Percentiles rank a stretch among this genome's conserved stretches.
Evolutionary conservation across 2,797 vertebrate genomes (phyloP).

Genomic region (Tachyglossus aculeatus): DNA sequence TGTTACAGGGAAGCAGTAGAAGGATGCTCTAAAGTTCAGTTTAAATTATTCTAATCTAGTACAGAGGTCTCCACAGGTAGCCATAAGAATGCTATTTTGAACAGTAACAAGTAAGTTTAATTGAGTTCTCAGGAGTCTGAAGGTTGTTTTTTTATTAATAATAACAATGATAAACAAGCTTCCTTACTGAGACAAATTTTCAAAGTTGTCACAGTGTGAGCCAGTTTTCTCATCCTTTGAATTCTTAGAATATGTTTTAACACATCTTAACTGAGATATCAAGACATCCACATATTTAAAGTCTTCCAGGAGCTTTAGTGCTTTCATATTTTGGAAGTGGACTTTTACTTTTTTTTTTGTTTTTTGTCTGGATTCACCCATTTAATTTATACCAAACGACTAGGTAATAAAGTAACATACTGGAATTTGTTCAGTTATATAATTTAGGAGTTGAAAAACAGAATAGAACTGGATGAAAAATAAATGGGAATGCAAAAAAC

Average conservation of each 20-base stretch:
- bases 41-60: not conserved
- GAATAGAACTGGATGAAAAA: not conserved
- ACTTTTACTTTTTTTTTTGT: too few relatives aligned
- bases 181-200: not conserved
- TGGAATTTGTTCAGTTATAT: not conserved
- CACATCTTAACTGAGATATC: not conserved
- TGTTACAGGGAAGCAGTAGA: not conserved
- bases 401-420: not conserved
- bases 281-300: not conserved
- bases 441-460: not conserved
- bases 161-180: not conserved
- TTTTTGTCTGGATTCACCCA: too few relatives aligned
- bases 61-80: not conserved
- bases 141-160: too few relatives aligned
- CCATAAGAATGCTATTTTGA: not conserved
- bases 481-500: conserved; percentile 7
- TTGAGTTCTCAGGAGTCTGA: not conserved
- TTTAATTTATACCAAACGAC: not conserved
- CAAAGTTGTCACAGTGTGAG: not conserved
- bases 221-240: not conserved
- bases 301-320: not conserved
- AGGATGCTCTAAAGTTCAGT: not conserved
- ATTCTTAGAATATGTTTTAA: not conserved
- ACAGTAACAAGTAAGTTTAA: not conserved
- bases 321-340: not conserved